Percentiles rank a stretch among this genome's conserved stretches.
These are phyloP conservation scores for Buphagus erythrorhynchus DNA, from an alignment of 2,797 vertebrate genomes.

Conservation along the genomic window DNA sequence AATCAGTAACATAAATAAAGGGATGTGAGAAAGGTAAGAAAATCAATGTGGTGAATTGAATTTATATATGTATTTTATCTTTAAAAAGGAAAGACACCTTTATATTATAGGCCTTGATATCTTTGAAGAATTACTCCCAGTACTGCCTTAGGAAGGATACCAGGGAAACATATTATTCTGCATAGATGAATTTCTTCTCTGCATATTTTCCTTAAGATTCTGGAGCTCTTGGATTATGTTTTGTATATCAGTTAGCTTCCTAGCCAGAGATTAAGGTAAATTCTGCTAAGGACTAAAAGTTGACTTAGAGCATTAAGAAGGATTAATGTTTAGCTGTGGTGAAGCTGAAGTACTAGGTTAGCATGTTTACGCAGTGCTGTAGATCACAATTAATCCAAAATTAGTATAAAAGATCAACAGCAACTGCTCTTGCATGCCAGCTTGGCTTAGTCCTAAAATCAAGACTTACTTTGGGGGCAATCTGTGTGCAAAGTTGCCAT, in stretches of 20 bases:
- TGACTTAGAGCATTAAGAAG: constrained; percentile 99
- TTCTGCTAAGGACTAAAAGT: constrained; percentile 99
- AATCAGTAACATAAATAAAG: background rate
- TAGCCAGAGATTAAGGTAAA: constrained; percentile 99
- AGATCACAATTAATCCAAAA: constrained; percentile 99
- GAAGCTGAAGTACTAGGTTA: constrained; percentile 92
- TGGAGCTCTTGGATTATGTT: constrained; percentile 84
- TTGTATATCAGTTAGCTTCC: constrained; percentile 92
- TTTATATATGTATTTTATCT: background rate
- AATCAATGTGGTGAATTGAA: background rate
- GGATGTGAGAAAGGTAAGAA: background rate
- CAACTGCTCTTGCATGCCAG: constrained; percentile 87
- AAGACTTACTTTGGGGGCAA: constrained; percentile 77
- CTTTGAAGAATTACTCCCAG: background rate
- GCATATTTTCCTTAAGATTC: constrained; percentile 78
- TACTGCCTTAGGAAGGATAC: background rate
- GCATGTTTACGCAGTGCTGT: constrained; percentile 95
- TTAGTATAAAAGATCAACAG: constrained; percentile 99
- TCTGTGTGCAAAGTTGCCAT: constrained; percentile 61
- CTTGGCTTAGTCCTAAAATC: constrained; percentile 89
- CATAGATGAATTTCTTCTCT: constrained; percentile 59
- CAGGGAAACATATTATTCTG: constrained; percentile 14
- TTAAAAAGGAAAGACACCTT: background rate
- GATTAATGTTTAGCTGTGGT: constrained; percentile 99
- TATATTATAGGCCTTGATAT: background rate